Conservation (phyloP, 2,113 vertebrate species). For the Rallus limicola region DNA sequence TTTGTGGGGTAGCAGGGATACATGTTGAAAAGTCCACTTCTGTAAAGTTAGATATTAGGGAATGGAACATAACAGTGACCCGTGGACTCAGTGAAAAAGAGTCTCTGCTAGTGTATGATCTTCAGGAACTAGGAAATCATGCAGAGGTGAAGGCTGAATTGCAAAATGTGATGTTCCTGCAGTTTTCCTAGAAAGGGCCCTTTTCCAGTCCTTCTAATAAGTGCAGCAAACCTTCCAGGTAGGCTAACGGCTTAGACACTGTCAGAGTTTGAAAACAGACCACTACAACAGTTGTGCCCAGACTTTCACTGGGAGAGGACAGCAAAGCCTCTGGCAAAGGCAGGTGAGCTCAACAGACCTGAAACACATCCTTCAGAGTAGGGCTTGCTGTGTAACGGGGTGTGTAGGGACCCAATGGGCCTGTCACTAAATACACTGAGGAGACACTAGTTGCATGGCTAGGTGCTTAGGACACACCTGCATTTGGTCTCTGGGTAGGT, state of each 20-base stretch:
- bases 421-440: background rate
- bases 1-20: background rate
- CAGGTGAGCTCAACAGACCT: background rate
- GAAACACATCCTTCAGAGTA: background rate
- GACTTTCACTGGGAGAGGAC: background rate
- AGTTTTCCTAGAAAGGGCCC: background rate
- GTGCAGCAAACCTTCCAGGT: background rate
- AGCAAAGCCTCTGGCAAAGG: background rate
- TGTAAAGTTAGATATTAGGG: background rate
- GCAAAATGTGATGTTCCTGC: background rate
- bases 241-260: background rate
- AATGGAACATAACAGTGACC: background rate
- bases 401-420: fast-evolving
- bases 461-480: background rate
- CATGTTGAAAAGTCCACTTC: background rate
- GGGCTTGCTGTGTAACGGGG: background rate
- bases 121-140: background rate
- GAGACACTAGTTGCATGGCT: background rate
- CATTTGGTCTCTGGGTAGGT: background rate
- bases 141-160: background rate
- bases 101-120: background rate
- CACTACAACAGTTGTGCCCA: background rate
- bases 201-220: background rate
- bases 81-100: background rate
- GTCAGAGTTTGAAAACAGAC: background rate